Evolutionary conservation across 2,888 invertebrate genomes (phyloP), one percentile per base, ranked within the genome.

Genomic region (Artemia sinica): DNA sequence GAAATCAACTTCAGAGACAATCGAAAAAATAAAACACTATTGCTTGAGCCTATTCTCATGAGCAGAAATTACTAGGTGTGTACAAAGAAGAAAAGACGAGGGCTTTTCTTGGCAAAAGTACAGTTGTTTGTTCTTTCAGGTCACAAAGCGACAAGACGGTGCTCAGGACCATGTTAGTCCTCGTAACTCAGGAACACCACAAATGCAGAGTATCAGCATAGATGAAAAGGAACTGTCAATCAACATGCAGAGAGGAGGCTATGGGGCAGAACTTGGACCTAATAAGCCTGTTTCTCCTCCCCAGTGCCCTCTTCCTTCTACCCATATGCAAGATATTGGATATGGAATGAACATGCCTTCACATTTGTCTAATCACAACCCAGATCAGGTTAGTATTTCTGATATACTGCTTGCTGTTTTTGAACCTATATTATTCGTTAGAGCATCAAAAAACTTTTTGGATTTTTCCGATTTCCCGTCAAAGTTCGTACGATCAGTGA

Each of bases 271-370:
- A 14, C 14, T 58, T 14, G 58, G 58, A 14, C 58, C 58, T n/a
- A 58, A 14, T 58, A n/a, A 14, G n/a, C 58, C 58, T 8, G n/a
- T 58, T 14, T 58, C 58, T 14, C 58, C 58, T 58, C 58, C 58
- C 14, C 58, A 58, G 58, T 58, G 58, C 9, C 58, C 58, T 58
- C 58, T 58, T 14, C 58, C 58, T 8, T 14, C 58, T 58, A 14
- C 58, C n/a, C 58, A 58, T 58, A 58, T 58, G 58, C 58, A 58
- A 58, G 58, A 58, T 58, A 58, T n/a, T 58, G 58, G 58, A 8
- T 58, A 58, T 8, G 58, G 58, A 8, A 14, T 58, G 58, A 14
- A n/a, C n/a, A 58, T 58, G 58, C 8, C 58, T 9, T 14, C 58
- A n/a, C 58, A 58, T 14, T 14, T 58, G n/a, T n/a, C n/a, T n/a